Percentiles rank a stretch among this genome's conserved stretches.
Conservation (phyloP, 2,797 vertebrate species). For the Cuculus canorus region DNA sequence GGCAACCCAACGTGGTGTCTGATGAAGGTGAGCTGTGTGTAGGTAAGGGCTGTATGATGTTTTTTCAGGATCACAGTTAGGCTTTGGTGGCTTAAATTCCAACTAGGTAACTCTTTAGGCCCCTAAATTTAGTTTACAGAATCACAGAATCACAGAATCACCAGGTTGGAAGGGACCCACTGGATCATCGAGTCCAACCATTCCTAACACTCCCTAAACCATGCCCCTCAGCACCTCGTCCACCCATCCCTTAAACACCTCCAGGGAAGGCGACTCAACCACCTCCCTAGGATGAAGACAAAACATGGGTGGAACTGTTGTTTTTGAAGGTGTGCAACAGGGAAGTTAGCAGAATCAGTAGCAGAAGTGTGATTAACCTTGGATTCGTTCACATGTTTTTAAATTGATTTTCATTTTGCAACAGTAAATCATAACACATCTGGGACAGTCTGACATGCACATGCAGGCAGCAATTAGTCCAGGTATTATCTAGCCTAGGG, state of each 20-base stretch:
- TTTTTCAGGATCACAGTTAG: background rate
- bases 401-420: background rate
- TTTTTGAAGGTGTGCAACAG: background rate
- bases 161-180: too few species aligned
- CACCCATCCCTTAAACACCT: too few species aligned
- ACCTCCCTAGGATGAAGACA: background rate
- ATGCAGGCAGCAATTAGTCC: background rate
- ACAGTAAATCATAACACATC: conserved; percentile 1
- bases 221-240: too few species aligned
- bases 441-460: conserved; percentile 22
- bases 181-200: too few species aligned
- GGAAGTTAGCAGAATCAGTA: background rate
- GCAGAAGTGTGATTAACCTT: conserved; percentile 10
- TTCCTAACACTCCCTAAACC: too few species aligned
- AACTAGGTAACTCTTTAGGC: background rate
- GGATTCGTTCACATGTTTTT: conserved; percentile 3
- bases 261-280: too few species aligned
- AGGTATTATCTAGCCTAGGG: background rate
- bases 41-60: background rate
- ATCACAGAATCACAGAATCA: too few species aligned
- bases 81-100: background rate
- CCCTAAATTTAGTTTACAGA: background rate
- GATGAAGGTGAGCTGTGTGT: background rate
- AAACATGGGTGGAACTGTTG: background rate
- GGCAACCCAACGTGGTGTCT: background rate